Percentiles rank a stretch among this genome's conserved stretches.
These are phyloP conservation scores for Caenorhabditis panamensis DNA, from an alignment of 2,888 invertebrate genomes.

Conservation along the genomic window DNA sequence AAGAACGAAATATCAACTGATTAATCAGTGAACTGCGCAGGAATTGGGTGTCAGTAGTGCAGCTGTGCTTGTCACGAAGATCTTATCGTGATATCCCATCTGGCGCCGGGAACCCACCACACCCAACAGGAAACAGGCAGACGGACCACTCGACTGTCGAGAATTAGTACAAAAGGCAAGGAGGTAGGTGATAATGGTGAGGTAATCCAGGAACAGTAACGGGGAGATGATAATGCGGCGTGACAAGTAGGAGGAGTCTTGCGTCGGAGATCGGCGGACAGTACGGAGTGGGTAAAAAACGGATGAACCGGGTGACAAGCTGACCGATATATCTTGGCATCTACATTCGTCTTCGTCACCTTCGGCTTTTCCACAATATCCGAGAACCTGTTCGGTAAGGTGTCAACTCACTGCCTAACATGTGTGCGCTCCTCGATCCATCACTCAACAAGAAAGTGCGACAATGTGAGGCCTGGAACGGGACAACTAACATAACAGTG, in stretches of 20 bases:
- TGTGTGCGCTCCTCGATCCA: conserved; percentile 40
- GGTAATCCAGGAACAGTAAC: conserved; percentile 32
- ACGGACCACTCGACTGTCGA: neutral
- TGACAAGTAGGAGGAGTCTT: conserved; percentile 44
- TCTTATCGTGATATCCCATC: conserved; percentile 22
- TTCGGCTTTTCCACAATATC: conserved; percentile 17
- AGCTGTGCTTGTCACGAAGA: neutral
- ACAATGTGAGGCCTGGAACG: conserved; percentile 9
- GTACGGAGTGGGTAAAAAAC: neutral
- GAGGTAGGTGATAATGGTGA: conserved; percentile 33
- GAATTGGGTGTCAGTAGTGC: conserved; percentile 44
- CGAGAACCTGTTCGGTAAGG: conserved; percentile 42
- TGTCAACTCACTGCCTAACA: conserved; percentile 36
- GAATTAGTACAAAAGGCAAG: conserved; percentile 9
- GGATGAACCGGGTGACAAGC: conserved; percentile 20
- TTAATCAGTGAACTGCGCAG: neutral
- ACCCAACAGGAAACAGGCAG: conserved; percentile 15
- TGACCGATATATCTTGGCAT: conserved; percentile 42
- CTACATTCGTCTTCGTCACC: conserved; percentile 47
- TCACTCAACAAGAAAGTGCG: conserved; percentile 11
- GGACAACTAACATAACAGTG: conserved; percentile 23
- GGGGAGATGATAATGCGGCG: conserved; percentile 50
- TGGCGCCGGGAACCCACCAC: conserved; percentile 18
- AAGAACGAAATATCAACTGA: neutral
- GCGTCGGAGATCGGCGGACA: neutral